phyloP scores from a whole-genome alignment of 2,113 vertebrate species.

The Cisticola juncidis region DNA sequence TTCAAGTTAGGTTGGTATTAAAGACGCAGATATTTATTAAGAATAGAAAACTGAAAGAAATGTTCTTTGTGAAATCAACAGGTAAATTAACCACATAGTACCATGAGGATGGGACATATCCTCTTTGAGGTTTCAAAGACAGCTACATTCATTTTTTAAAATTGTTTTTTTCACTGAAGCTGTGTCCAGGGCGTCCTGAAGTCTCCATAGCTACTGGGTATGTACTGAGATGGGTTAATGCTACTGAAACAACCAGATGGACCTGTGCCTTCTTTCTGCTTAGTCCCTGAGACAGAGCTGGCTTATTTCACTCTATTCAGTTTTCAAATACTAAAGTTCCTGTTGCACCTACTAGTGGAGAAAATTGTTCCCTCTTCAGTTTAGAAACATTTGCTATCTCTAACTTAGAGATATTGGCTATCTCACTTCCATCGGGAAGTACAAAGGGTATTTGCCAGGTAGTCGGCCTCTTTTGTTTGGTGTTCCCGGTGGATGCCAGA shows the following conservation, averaged over 20 bases:
- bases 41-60: background rate
- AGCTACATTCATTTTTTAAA: background rate
- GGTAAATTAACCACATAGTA: background rate
- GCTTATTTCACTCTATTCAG: background rate
- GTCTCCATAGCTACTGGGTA: background rate
- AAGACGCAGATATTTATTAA: background rate
- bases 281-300: background rate
- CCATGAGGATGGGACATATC: background rate
- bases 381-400: conserved; percentile 53
- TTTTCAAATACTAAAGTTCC: background rate
- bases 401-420: conserved; percentile 66
- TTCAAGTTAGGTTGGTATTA: background rate
- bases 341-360: background rate
- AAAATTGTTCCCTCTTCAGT: background rate
- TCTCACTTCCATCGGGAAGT: conserved; percentile 56
- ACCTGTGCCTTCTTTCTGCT: background rate
- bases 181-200: background rate
- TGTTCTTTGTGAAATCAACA: background rate
- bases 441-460: conserved; percentile 65
- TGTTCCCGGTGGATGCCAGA: conserved; percentile 48
- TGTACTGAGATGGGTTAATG: background rate
- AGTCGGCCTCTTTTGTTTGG: conserved; percentile 62
- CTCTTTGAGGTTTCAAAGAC: background rate
- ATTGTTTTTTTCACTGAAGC: background rate
- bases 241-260: background rate